phyloP scores from a whole-genome alignment of 2,888 invertebrate species.

The Pheosia gnoma region DNA sequence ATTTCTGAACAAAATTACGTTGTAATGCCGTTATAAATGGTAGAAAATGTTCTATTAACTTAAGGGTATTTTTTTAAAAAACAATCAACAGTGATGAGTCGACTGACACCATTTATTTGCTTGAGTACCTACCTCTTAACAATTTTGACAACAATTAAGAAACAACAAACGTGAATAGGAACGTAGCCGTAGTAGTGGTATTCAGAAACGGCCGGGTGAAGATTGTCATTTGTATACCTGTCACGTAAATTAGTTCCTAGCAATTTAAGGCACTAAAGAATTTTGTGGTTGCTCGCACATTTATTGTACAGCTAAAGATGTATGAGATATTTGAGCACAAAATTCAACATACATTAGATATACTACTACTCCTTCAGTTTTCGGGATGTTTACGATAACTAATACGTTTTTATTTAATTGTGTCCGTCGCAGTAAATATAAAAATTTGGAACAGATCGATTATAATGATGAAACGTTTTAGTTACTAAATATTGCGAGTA shows the following conservation, averaged over 20 bases:
- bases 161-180: constrained; percentile 20
- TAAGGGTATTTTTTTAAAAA: not conserved
- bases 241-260: constrained; percentile 36
- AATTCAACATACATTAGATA: constrained; percentile 17
- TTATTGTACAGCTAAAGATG: constrained; percentile 24
- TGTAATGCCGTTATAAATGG: too few species aligned
- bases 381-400: constrained; percentile 18
- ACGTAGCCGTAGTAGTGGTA: constrained; percentile 14
- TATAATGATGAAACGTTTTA: not conserved
- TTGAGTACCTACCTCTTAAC: constrained; percentile 9
- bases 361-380: constrained; percentile 16
- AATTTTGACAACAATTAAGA: constrained; percentile 15
- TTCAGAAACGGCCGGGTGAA: constrained; percentile 19
- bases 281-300: constrained; percentile 20
- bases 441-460: not conserved
- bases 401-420: constrained; percentile 7
- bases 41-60: too few species aligned
- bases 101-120: constrained; percentile 1
- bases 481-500: too few species aligned
- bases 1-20: not conserved
- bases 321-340: constrained; percentile 25
- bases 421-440: not conserved
- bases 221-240: constrained; percentile 34
- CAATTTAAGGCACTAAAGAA: constrained; percentile 33
- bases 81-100: constrained; percentile 1